Percentiles rank a stretch among this genome's conserved stretches.
These are phyloP conservation scores for Drosophila mayri DNA, from an alignment of 1,140 invertebrate species.

Conservation along the genomic window DNA sequence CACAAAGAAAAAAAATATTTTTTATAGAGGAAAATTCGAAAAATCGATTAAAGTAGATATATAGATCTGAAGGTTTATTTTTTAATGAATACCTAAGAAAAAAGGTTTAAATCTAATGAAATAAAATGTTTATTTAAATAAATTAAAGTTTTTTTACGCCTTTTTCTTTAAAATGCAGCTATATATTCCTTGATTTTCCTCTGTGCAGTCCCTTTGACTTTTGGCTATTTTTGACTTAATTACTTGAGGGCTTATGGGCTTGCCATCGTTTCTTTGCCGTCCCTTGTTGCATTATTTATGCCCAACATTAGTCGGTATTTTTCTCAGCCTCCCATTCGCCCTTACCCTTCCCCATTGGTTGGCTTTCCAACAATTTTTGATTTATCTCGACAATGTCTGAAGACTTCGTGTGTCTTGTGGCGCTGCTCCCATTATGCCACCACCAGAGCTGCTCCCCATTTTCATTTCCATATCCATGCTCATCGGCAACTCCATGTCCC, in stretches of 20 bases:
- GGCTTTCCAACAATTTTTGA: slow-evolving; percentile 46
- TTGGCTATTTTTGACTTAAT: slow-evolving; percentile 73
- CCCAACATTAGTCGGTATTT: slow-evolving; percentile 49
- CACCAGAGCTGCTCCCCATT: slow-evolving; percentile 22
- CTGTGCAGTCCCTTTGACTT: slow-evolving; percentile 30
- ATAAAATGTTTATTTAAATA: background rate
- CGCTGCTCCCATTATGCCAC: slow-evolving; percentile 54
- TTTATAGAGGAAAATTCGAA: background rate
- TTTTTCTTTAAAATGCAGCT: background rate
- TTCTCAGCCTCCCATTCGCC: slow-evolving; percentile 2
- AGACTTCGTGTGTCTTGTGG: slow-evolving; percentile 27
- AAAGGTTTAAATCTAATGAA: no score
- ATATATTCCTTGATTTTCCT: background rate
- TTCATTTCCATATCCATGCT: slow-evolving; percentile 35
- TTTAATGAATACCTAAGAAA: no score
- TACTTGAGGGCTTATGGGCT: slow-evolving; percentile 62
- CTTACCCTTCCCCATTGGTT: no score
- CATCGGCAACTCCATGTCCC: slow-evolving; percentile 19
- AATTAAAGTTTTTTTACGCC: no score
- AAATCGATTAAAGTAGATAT: no score
- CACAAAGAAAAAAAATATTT: background rate
- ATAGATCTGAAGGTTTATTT: background rate
- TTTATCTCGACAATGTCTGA: slow-evolving; percentile 48
- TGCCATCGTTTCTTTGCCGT: slow-evolving; percentile 8
- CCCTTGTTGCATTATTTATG: slow-evolving; percentile 47